phyloP scores from a whole-genome alignment of 2,797 vertebrate species.

The Potorous gilbertii region DNA sequence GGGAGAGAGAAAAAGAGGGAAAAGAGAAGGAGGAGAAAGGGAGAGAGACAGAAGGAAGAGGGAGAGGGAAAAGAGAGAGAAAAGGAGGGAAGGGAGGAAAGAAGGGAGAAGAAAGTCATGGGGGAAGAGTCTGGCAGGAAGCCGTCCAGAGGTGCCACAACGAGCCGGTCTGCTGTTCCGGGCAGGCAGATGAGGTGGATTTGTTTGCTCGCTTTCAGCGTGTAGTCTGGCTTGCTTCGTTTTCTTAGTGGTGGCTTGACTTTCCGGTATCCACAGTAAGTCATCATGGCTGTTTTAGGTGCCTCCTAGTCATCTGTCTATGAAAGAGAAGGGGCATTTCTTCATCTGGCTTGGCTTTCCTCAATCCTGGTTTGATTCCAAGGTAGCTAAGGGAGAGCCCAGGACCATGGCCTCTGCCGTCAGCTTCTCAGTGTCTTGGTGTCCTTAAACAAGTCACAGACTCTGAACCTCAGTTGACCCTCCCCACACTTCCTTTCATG shows the following conservation, averaged over 20 bases:
- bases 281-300: neutral
- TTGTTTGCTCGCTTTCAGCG: neutral
- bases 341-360: neutral
- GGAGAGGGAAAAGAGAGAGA: too few relatives aligned
- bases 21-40: rapidly evolving
- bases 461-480: too few relatives aligned
- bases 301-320: neutral
- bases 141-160: neutral
- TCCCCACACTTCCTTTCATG: neutral
- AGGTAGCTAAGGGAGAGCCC: neutral
- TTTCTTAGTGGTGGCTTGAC: neutral
- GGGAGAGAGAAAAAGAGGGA: too few relatives aligned
- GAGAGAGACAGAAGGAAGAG: too few relatives aligned
- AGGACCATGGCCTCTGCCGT: neutral
- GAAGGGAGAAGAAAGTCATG: neutral
- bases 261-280: neutral
- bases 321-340: neutral
- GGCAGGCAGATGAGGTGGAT: neutral
- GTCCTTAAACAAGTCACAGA: neutral
- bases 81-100: too few relatives aligned
- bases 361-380: neutral
- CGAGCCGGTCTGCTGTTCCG: too few relatives aligned
- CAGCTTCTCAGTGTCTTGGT: neutral
- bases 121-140: neutral
- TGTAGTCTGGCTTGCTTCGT: neutral